Evolutionary conservation across 2,888 invertebrate species (phyloP).

Genomic region (Chaetogeoica ovagalla): DNA sequence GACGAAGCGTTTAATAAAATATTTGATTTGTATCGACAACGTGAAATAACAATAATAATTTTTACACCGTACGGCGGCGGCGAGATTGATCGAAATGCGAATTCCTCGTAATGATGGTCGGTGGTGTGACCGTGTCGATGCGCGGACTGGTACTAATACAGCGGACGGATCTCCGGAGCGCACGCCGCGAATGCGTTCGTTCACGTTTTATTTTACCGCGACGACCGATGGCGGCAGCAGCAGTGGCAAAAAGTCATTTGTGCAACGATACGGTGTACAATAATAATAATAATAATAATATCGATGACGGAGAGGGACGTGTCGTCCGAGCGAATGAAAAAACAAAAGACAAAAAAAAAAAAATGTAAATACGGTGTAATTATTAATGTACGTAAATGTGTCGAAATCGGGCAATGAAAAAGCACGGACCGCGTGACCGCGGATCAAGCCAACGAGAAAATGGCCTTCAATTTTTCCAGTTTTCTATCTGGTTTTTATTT

Average conservation of each 20-base stretch:
- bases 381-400: too few species aligned
- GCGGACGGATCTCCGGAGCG: constrained; percentile 11
- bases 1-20: too few species aligned
- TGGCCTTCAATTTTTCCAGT: too few species aligned
- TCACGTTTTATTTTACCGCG: constrained; percentile 16
- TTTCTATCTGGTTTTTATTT: too few species aligned
- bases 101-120: constrained; percentile 26
- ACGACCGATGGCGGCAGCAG: constrained; percentile 18
- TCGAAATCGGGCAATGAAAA: too few species aligned
- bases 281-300: constrained; percentile 5
- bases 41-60: background rate
- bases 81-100: background rate
- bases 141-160: constrained; percentile 34
- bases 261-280: background rate
- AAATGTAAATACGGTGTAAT: constrained; percentile 37
- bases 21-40: too few species aligned
- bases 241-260: constrained; percentile 29
- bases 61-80: background rate
- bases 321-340: background rate
- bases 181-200: constrained; percentile 43
- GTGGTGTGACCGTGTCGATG: constrained; percentile 6
- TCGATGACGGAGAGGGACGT: constrained; percentile 28
- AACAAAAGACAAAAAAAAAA: constrained; percentile 2
- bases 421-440: too few species aligned
- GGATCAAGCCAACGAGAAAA: too few species aligned